Conservation (phyloP, 2,888 invertebrate species). For the Rhogogaster chlorosoma region DNA sequence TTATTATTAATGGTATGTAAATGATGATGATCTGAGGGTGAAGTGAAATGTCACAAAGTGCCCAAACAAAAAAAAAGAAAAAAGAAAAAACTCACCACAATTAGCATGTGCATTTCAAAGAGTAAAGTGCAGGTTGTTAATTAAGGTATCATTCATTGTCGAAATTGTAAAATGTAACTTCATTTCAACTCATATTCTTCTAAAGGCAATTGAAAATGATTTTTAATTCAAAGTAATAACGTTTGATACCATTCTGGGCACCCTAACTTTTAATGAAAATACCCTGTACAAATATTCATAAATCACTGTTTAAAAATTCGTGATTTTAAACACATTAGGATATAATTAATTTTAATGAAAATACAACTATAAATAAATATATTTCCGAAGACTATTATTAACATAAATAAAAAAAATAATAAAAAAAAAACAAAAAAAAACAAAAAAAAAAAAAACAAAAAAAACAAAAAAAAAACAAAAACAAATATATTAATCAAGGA, state of each 20-base stretch:
- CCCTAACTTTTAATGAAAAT: slow-evolving; percentile 60
- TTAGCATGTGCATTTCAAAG: slow-evolving; percentile 67
- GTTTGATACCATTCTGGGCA: slow-evolving; percentile 67
- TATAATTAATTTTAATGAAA: slow-evolving; percentile 68
- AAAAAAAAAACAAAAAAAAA: slow-evolving; percentile 53
- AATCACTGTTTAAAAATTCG: slow-evolving; percentile 66
- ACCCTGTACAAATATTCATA: slow-evolving; percentile 68
- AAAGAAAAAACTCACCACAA: slow-evolving; percentile 67
- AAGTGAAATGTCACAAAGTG: slow-evolving; percentile 76
- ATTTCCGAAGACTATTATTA: slow-evolving; percentile 64
- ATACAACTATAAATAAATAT: slow-evolving; percentile 61
- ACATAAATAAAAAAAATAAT: slow-evolving; percentile 53
- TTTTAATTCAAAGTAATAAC: slow-evolving; percentile 64
- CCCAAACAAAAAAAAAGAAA: slow-evolving; percentile 69
- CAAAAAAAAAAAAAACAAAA: slow-evolving; percentile 56
- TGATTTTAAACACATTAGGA: slow-evolving; percentile 66
- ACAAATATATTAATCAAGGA: slow-evolving; percentile 57
- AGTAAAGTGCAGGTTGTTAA: slow-evolving; percentile 59
- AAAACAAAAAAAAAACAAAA: slow-evolving; percentile 56
- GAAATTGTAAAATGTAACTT: slow-evolving; percentile 53
- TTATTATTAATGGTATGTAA: slow-evolving; percentile 72
- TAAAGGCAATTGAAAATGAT: slow-evolving; percentile 56
- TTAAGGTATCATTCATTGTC: slow-evolving; percentile 65
- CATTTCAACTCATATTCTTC: slow-evolving; percentile 54
- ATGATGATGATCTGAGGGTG: slow-evolving; percentile 72